A percentile compares a stretch with the other conserved stretches of the same genome.
phyloP scores from a whole-genome alignment of 2,888 invertebrate species.

The Drosophila subquinaria region DNA sequence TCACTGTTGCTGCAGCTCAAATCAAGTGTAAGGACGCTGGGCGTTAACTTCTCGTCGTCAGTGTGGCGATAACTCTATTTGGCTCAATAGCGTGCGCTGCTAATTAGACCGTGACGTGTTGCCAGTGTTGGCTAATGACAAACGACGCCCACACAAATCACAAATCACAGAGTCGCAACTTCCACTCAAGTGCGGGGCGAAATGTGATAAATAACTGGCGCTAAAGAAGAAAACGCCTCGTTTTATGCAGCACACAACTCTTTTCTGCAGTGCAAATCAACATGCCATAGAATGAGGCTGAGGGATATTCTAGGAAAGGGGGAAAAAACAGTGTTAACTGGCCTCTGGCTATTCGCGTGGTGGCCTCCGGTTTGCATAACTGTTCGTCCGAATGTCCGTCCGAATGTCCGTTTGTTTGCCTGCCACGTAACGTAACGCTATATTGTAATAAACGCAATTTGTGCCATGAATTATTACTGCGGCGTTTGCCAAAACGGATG shows the following conservation, averaged over 20 bases:
- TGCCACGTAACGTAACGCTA: slow-evolving; percentile 48
- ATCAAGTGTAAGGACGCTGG: slow-evolving; percentile 67
- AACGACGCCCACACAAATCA: slow-evolving; percentile 55
- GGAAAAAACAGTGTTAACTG: not conserved
- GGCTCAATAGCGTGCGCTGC: slow-evolving; percentile 42
- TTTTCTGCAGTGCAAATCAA: slow-evolving; percentile 70
- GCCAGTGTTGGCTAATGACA: slow-evolving; percentile 36
- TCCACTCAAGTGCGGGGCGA: slow-evolving; percentile 11
- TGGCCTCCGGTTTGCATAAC: not conserved
- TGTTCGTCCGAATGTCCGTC: not conserved
- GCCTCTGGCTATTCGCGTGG: slow-evolving; percentile 21
- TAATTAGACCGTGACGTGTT: slow-evolving; percentile 73
- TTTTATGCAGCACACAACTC: slow-evolving; percentile 22
- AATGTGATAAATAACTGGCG: slow-evolving; percentile 60
- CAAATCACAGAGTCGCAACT: slow-evolving; percentile 64
- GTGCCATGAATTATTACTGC: slow-evolving; percentile 82
- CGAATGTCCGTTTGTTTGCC: slow-evolving; percentile 15
- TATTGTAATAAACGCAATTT: slow-evolving; percentile 83
- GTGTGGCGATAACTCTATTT: slow-evolving; percentile 62
- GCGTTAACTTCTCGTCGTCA: slow-evolving; percentile 59
- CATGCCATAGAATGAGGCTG: slow-evolving; percentile 29
- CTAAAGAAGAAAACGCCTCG: slow-evolving; percentile 18
- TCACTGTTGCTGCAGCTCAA: slow-evolving; percentile 24
- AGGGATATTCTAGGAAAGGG: not conserved
- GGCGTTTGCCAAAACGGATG: slow-evolving; percentile 69